phyloP scores from a whole-genome alignment of 2,113 vertebrate species.

The Monopterus albus region DNA sequence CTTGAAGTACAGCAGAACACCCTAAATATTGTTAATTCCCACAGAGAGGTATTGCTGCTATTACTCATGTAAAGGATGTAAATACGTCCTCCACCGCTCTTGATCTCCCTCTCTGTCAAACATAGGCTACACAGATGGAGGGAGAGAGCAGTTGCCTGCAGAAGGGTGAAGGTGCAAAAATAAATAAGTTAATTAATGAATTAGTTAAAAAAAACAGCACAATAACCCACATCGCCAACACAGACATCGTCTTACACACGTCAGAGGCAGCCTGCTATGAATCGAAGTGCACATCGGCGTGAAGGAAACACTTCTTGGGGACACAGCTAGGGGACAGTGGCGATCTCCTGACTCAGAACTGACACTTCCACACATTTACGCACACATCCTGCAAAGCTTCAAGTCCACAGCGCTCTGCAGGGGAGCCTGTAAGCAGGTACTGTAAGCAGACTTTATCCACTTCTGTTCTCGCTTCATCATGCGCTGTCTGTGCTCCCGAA shows the following conservation, averaged over 20 bases:
- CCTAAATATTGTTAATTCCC: too few relatives aligned
- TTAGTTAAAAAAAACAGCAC: slow-evolving; percentile 40
- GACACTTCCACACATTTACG: slow-evolving; percentile 10
- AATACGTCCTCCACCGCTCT: too few relatives aligned
- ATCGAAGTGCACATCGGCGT: slow-evolving; percentile 48
- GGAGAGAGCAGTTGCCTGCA: slow-evolving; percentile 22
- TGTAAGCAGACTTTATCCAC: slow-evolving; percentile 44
- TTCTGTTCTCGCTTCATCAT: background rate
- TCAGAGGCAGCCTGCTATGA: slow-evolving; percentile 60
- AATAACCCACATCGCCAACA: slow-evolving; percentile 36
- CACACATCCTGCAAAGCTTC: slow-evolving; percentile 19
- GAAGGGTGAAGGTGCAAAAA: slow-evolving; percentile 35
- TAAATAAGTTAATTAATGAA: too few relatives aligned
- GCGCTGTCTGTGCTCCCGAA: slow-evolving; percentile 3
- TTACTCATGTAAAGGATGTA: too few relatives aligned
- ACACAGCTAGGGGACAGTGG: slow-evolving; percentile 58
- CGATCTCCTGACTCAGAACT: slow-evolving; percentile 41
- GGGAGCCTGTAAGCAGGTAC: slow-evolving; percentile 65
- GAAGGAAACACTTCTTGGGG: slow-evolving; percentile 62
- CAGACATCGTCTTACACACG: slow-evolving; percentile 34
- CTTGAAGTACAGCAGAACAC: too few relatives aligned
- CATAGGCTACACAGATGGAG: background rate
- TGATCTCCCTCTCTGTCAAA: background rate
- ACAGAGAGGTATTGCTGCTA: too few relatives aligned
- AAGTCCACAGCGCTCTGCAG: slow-evolving; percentile 26